A percentile compares a stretch with the other conserved stretches of the same genome.
Conservation (phyloP, 1,140 invertebrate species). For the Thereuonema tuberculata region DNA sequence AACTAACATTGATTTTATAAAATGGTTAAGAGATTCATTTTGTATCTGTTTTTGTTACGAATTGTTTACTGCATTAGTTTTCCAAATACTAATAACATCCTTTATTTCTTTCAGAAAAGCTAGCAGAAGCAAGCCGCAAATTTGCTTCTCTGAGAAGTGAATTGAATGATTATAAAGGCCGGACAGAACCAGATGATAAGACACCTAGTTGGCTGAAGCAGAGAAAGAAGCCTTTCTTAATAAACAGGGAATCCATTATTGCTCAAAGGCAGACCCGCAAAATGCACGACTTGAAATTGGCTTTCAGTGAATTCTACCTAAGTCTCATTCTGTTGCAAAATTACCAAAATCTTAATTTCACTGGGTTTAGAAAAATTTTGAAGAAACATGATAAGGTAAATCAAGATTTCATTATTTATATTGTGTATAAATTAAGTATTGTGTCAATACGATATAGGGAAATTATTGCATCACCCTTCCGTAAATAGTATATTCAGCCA, state of each 20-base stretch:
- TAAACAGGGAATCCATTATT: conserved; percentile 9
- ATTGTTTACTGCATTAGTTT: too few species aligned
- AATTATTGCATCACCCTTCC: too few species aligned
- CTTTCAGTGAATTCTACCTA: conserved; percentile 98
- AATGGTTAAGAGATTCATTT: too few species aligned
- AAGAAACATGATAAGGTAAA: conserved; percentile 98
- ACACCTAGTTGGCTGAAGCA: conserved; percentile 21
- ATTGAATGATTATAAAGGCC: conserved; percentile 44
- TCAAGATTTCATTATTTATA: conserved; percentile 16
- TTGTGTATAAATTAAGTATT: background rate
- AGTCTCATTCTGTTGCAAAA: conserved; percentile 77
- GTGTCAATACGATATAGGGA: too few species aligned
- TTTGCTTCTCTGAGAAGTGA: conserved; percentile 82
- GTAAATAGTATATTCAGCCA: too few species aligned
- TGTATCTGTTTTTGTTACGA: too few species aligned
- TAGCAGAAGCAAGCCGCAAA: conserved; percentile 90
- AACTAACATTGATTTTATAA: too few species aligned
- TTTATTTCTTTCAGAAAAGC: conserved; percentile 77
- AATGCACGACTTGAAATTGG: conserved; percentile 86
- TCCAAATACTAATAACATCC: too few species aligned
- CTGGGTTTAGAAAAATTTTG: conserved; percentile 98
- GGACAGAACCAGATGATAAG: conserved; percentile 18
- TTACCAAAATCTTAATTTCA: conserved; percentile 87
- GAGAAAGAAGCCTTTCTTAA: background rate
- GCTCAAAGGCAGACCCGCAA: conserved; percentile 38